phyloP scores from a whole-genome alignment of 2,888 invertebrate species.

The Xylota sylvarum region DNA sequence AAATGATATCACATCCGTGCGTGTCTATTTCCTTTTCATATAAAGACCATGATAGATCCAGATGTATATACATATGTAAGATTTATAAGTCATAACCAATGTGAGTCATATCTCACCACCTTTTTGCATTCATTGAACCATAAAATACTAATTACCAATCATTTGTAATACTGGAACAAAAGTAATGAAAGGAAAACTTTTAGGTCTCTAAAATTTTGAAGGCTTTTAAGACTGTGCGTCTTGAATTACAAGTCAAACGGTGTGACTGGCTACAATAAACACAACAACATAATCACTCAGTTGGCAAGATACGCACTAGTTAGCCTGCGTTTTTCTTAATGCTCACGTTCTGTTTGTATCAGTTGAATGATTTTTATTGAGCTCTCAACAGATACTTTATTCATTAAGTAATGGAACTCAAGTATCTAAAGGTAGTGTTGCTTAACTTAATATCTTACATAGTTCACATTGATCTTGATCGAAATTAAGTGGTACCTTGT shows the following conservation, averaged over 20 bases:
- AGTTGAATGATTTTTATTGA: slow-evolving; percentile 44
- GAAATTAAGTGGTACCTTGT: neutral
- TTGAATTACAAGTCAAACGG: slow-evolving; percentile 19
- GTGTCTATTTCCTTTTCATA: no score
- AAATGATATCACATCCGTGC: no score
- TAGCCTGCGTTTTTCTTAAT: slow-evolving; percentile 26
- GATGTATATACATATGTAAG: no score
- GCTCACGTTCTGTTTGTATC: slow-evolving; percentile 17
- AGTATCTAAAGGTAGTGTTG: neutral
- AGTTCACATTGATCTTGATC: neutral
- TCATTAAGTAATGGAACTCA: slow-evolving; percentile 23
- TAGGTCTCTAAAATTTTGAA: neutral
- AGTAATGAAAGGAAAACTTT: no score
- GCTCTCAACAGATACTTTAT: neutral
- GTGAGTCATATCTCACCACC: no score
- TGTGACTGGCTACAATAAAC: slow-evolving; percentile 12
- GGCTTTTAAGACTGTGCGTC: slow-evolving; percentile 11
- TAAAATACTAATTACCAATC: neutral
- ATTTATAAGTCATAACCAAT: no score
- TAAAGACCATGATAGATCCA: no score
- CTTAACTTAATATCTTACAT: neutral
- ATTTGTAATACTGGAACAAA: neutral
- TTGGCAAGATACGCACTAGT: slow-evolving; percentile 54
- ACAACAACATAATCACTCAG: slow-evolving; percentile 37
- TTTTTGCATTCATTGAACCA: neutral